Evolutionary conservation across 2,888 invertebrate genomes (phyloP).

Genomic region (Campopleginae sp.): DNA sequence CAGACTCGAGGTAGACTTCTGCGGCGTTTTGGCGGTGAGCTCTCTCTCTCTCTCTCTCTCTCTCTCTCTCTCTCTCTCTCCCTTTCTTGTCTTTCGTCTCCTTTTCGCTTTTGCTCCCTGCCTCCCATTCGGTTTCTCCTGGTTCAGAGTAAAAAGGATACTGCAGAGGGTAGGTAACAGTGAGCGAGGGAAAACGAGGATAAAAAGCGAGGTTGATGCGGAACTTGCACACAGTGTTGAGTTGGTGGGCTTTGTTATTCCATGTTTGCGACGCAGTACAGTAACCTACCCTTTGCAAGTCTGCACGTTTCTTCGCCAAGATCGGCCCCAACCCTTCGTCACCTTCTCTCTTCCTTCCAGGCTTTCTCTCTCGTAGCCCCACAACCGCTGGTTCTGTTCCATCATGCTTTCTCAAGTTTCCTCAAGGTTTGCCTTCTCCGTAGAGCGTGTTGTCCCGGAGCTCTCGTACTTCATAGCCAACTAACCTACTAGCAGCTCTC

Average conservation of each 20-base stretch:
- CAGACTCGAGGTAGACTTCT: slow-evolving; percentile 56
- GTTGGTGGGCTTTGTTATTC: slow-evolving; percentile 66
- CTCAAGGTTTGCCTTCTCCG: slow-evolving; percentile 51
- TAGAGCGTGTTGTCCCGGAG: slow-evolving; percentile 48
- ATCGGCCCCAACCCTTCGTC: slow-evolving; percentile 28
- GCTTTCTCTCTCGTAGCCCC: slow-evolving; percentile 44
- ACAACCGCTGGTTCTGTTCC: slow-evolving; percentile 57
- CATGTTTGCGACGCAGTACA: slow-evolving; percentile 65
- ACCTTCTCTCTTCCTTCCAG: slow-evolving; percentile 1
- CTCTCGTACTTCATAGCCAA: slow-evolving; percentile 68
- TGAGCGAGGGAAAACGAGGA: slow-evolving; percentile 23
- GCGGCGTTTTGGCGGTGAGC: slow-evolving; percentile 40
- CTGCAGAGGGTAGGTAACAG: slow-evolving; percentile 46
- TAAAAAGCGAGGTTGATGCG: slow-evolving; percentile 57
- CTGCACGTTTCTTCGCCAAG: slow-evolving; percentile 60
- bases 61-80: slow-evolving; percentile 12
- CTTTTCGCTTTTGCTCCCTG: slow-evolving; percentile 15
- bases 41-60: slow-evolving; percentile 20
- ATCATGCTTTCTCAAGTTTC: slow-evolving; percentile 55
- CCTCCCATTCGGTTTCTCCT: slow-evolving; percentile 34
- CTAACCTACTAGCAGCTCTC: slow-evolving; percentile 64
- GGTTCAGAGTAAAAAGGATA: slow-evolving; percentile 34
- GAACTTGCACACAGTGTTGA: slow-evolving; percentile 50
- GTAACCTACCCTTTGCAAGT: slow-evolving; percentile 67
- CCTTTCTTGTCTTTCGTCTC: slow-evolving; percentile 2